phyloP scores from a whole-genome alignment of 2,113 vertebrate genomes.

The Isichthys henryi region DNA sequence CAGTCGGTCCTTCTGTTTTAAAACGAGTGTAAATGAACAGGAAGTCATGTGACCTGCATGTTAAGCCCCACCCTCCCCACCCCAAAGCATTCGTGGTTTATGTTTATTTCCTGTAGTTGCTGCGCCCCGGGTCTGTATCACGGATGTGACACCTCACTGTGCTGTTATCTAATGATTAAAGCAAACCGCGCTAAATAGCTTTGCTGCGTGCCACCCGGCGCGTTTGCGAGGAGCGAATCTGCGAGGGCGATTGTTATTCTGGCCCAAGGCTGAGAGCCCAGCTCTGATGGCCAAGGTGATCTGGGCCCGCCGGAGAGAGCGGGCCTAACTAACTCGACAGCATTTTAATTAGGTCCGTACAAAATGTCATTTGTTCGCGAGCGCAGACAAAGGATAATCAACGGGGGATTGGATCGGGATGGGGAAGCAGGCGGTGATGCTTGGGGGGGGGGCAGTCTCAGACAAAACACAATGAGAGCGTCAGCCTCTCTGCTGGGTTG shows the following conservation, averaged over 20 bases:
- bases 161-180: not conserved
- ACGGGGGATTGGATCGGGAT: constrained; percentile 15
- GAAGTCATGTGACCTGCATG: not conserved
- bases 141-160: not conserved
- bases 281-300: not conserved
- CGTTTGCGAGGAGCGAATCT: not conserved
- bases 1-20: not conserved
- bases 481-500: constrained; percentile 38
- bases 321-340: constrained; percentile 18
- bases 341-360: constrained; percentile 26
- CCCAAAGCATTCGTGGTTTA: not conserved
- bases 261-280: not conserved
- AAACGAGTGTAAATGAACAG: not conserved
- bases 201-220: not conserved
- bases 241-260: not conserved
- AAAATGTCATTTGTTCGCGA: constrained; percentile 42
- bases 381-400: constrained; percentile 46
- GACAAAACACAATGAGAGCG: constrained; percentile 41
- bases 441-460: constrained; percentile 19
- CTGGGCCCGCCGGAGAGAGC: not conserved
- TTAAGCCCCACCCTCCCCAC: not conserved
- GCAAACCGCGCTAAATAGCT: not conserved
- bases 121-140: not conserved
- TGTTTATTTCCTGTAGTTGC: not conserved
- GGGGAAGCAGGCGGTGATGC: not conserved